Percentiles rank a stretch among this genome's conserved stretches.
These are phyloP conservation scores for Garra rufa DNA, from an alignment of 2,113 vertebrate genomes.

Conservation along the genomic window DNA sequence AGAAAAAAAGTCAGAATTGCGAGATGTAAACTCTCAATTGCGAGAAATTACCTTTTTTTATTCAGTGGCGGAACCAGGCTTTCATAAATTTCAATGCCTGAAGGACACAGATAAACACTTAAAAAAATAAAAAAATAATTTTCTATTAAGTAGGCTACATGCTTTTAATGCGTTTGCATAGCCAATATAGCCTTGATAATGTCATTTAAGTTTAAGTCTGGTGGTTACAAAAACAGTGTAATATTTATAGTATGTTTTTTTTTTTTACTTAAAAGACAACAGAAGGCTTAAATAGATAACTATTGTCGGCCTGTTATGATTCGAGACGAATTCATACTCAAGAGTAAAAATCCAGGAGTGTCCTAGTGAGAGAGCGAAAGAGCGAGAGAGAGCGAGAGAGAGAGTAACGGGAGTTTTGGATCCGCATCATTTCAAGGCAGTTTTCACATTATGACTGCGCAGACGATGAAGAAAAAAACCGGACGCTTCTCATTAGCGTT, in stretches of 20 bases:
- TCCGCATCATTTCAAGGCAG: background rate
- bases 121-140: too few species aligned
- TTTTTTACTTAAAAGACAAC: background rate
- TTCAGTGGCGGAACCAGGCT: too few species aligned
- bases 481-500: constrained; percentile 11
- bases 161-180: too few species aligned
- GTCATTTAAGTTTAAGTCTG: too few species aligned
- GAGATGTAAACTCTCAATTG: too few species aligned
- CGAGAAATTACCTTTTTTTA: too few species aligned
- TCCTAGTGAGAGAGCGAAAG: constrained; percentile 24
- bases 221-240: background rate
- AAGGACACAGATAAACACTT: background rate
- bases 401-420: background rate
- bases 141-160: too few species aligned
- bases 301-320: background rate
- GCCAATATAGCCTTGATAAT: too few species aligned
- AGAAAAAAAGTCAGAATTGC: too few species aligned
- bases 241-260: background rate
- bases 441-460: constrained; percentile 8
- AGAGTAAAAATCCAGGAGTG: constrained; percentile 5
- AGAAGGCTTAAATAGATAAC: background rate
- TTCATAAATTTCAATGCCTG: too few species aligned
- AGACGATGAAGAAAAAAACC: background rate
- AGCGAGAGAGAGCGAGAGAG: constrained; percentile 20
- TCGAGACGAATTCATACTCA: too few species aligned